These are phyloP conservation scores for Percopsis transmontana DNA, from an alignment of 2,113 vertebrate species.

Conservation along the genomic window DNA sequence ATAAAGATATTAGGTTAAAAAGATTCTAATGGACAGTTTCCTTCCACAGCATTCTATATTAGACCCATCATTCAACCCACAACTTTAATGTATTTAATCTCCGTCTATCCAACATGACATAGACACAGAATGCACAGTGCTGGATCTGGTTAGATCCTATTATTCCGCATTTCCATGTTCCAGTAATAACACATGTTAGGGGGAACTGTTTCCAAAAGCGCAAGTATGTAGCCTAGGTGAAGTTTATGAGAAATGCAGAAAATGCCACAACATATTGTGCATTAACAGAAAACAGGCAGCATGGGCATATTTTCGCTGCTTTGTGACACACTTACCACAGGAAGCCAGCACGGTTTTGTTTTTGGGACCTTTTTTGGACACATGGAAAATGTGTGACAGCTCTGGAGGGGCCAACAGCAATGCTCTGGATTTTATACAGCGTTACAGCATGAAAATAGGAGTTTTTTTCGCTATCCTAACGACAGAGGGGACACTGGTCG, in stretches of 20 bases:
- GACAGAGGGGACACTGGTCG: neutral
- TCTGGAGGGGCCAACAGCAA: slow-evolving; percentile 20
- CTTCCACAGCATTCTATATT: neutral
- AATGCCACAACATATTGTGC: neutral
- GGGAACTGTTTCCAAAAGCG: slow-evolving; percentile 28
- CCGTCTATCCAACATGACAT: neutral
- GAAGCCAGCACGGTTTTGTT: slow-evolving; percentile 6
- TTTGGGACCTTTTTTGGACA: slow-evolving; percentile 43
- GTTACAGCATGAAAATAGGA: slow-evolving; percentile 30
- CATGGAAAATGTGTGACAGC: slow-evolving; percentile 64
- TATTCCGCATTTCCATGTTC: neutral
- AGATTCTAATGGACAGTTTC: neutral
- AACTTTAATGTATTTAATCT: neutral
- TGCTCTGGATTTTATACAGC: slow-evolving; percentile 4
- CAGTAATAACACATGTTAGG: slow-evolving; percentile 12
- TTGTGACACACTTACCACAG: slow-evolving; percentile 9
- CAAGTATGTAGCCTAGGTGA: neutral
- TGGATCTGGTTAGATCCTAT: neutral
- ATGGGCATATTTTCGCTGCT: neutral
- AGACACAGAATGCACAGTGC: neutral
- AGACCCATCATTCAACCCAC: neutral
- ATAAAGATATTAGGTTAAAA: too few species aligned
- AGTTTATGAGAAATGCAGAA: slow-evolving; percentile 4
- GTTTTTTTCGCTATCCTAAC: neutral
- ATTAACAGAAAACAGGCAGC: neutral